Evolutionary conservation across 1,140 invertebrate genomes (phyloP), one percentile per base, ranked within the genome.

Genomic region (Neodiprion virginianus): DNA sequence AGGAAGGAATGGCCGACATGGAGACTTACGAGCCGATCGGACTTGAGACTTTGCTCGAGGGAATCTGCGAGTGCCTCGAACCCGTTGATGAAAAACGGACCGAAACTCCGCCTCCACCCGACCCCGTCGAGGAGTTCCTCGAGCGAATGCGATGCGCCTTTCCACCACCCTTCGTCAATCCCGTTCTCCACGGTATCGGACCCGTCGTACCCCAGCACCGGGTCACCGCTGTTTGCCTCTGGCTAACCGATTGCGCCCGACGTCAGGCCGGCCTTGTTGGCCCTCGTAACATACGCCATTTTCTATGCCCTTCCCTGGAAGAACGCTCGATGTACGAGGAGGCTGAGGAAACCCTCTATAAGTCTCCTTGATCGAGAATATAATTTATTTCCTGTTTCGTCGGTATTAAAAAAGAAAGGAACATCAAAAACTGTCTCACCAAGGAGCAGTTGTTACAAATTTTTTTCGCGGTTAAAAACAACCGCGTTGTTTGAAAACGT

Each of bases 251-350:
- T 8, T 86, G 86, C 49, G 82, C 83, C 71, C 80, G 80, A 67
- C 80, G 82, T 49, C 86, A 88, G 69, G 73, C 81, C n/a, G 86
- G 86, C 21, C 66, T 82, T 50, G 81, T 88, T 71, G 83, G 86
- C 0, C 86, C 86, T 9, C 81, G 86, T 10, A 84, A 88, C 76
- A 79, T 86, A 71, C 78, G 79, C 49, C 85, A 88, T 74, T 86
- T 86, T 68, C 79, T 87, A 11, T 88, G 87, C 49, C 87, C 87
- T 28, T 76, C 79, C 49, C 79, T 85, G 50, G 75, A 85, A 50
- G 79, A 72, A 10, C 72, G 48, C 67, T 50, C 74, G 10, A 12
- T 50, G 21, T 49, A 53, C 40, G 49, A 72, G n/a, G 49, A 72
- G 21, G 67, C 17, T 7, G 67, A 21, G 7, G 12, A 69, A 21